Evolutionary conservation across 2,797 vertebrate species (phyloP).

Genomic region (Toxotes lorentzi): DNA sequence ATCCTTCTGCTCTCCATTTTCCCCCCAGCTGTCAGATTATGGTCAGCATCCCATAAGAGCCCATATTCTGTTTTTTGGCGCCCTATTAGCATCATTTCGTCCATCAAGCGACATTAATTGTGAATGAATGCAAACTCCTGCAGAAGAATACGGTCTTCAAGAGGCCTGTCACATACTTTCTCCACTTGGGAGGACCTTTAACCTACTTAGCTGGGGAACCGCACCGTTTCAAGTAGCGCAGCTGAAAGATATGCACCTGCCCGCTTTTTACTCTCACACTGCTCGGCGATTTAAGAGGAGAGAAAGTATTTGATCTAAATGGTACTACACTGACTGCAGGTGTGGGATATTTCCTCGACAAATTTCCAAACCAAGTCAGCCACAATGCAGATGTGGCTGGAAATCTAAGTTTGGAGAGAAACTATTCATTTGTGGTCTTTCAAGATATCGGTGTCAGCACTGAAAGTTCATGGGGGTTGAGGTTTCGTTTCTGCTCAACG

Average conservation of each 20-base stretch:
- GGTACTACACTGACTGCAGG: slow-evolving; percentile 73
- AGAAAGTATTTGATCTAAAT: slow-evolving; percentile 84
- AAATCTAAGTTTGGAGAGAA: not conserved
- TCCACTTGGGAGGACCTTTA: slow-evolving; percentile 90
- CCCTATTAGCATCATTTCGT: slow-evolving; percentile 91
- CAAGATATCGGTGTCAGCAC: not conserved
- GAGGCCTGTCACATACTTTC: slow-evolving; percentile 90
- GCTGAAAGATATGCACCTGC: slow-evolving; percentile 88
- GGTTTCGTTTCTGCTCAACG: slow-evolving; percentile 5
- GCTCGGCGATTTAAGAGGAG: slow-evolving; percentile 78
- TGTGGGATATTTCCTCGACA: slow-evolving; percentile 68
- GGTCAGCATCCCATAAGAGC: slow-evolving; percentile 58
- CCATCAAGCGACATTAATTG: slow-evolving; percentile 90
- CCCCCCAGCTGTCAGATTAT: slow-evolving; percentile 53
- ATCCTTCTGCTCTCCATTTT: slow-evolving; percentile 36
- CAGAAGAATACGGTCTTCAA: slow-evolving; percentile 88
- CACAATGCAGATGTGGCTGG: slow-evolving; percentile 23
- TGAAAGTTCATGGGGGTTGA: not conserved
- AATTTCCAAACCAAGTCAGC: slow-evolving; percentile 47
- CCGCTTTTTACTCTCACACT: slow-evolving; percentile 83
- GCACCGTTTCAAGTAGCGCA: slow-evolving; percentile 86
- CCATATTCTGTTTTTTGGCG: slow-evolving; percentile 77
- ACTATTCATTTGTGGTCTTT: not conserved
- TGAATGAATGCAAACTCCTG: slow-evolving; percentile 88
- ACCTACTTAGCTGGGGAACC: slow-evolving; percentile 87